Percentiles rank a stretch among this genome's conserved stretches.
These are phyloP conservation scores for Drosophila pseudoananassae DNA, from an alignment of 1,140 invertebrate genomes.

Conservation along the genomic window DNA sequence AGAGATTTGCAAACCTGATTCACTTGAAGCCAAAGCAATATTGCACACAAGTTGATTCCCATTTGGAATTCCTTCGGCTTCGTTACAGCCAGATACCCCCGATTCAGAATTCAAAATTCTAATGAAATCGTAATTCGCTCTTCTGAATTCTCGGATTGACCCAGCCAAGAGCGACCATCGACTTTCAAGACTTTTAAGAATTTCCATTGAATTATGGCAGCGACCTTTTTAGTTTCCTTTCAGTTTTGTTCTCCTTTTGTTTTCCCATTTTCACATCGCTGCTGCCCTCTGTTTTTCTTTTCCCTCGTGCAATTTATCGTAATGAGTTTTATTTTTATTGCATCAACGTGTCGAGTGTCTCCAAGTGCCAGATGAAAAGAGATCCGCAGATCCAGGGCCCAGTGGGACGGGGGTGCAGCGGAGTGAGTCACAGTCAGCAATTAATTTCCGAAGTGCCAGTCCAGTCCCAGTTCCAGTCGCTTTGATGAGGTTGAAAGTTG, in stretches of 20 bases:
- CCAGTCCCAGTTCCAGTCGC: constrained; percentile 27
- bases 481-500: constrained; percentile 56
- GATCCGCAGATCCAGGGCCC: constrained; percentile 17
- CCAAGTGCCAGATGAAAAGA: constrained; percentile 40
- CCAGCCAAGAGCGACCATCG: constrained; percentile 4
- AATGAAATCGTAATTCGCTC: constrained; percentile 34
- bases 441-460: constrained; percentile 68
- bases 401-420: constrained; percentile 10
- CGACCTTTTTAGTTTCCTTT: constrained; percentile 34
- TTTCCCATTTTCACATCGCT: constrained; percentile 1
- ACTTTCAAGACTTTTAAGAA: constrained; percentile 34
- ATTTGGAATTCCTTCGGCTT: constrained; percentile 45
- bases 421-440: constrained; percentile 55
- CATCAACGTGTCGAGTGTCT: constrained; percentile 68
- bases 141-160: constrained; percentile 34
- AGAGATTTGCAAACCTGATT: constrained; percentile 70
- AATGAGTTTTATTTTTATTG: constrained; percentile 72
- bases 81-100: constrained; percentile 28
- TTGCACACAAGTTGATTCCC: constrained; percentile 34
- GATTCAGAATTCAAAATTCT: constrained; percentile 38
- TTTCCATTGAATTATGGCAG: constrained; percentile 63
- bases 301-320: constrained; percentile 45
- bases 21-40: constrained; percentile 49
- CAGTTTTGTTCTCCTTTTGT: constrained; percentile 4
- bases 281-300: constrained; percentile 10